Base-by-base conservation (phyloP, 2,113 vertebrate genomes). In the Mugil cephalus region DNA sequence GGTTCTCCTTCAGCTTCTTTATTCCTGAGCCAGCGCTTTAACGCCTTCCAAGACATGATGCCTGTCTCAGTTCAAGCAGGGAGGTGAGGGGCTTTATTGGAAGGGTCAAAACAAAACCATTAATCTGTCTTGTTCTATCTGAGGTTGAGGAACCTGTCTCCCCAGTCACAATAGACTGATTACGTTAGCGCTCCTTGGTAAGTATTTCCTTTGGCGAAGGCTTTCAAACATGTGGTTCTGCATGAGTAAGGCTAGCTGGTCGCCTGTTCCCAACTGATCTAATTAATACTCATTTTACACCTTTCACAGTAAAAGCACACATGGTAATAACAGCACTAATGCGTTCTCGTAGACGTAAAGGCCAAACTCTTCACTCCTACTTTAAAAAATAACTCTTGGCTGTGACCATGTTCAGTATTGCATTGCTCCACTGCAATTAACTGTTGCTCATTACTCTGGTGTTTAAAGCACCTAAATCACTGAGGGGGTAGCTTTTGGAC, bases 211-310 rank as follows among this genome's bases (percentile, higher is more conserved):
- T 88, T 87, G 86, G 89, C 84, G 19, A 77, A 79, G 74, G 71
- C 70, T 80, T 82, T 81, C 74, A 83, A 86, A 83, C 85, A 89
- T 83, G 87, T 86, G 76, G 71, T 67, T 50, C 58, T 73, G 66
- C 83, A 89, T 80, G 84, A 88, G 85, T 71, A 87, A 87, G 82
- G 77, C 84, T 85, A 63, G 70, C 80, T 79, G 79, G 69, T 86
- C 40, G 12, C 58, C 73, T 76, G 77, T 65, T 90, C 87, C 89
- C 83, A 86, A 65, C 86, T 89, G 89, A 92, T 90, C 78, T 89
- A 84, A 92, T 92, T 82, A 85, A 88, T 86, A 82, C 66, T 67
- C 39, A 80, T 85, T 90, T 91, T 84, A 85, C 83, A 83, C 82
- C 77, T 84, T 86, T 79, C 48, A 77, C 54, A 80, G 5, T 30